Evolutionary conservation across 2,797 vertebrate species (phyloP).

Genomic region (Otolemur crassicaudatus): DNA sequence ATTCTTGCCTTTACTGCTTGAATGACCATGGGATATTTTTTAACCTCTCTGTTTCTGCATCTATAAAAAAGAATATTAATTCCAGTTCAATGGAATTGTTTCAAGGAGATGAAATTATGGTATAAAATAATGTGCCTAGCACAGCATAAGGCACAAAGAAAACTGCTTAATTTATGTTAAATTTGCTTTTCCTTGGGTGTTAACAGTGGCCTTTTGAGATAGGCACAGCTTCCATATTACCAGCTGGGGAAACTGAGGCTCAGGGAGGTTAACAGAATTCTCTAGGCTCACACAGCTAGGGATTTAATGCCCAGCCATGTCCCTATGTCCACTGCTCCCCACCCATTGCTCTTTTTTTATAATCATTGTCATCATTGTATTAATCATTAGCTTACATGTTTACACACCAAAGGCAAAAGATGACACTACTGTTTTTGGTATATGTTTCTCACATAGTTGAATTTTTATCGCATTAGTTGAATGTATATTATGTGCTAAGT

Average conservation of each 20-base stretch:
- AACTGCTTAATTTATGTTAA: neutral
- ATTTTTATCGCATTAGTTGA: neutral
- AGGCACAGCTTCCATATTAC: neutral
- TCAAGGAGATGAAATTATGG: neutral
- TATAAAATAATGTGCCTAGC: neutral
- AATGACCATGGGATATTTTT: neutral
- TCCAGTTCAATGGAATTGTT: neutral
- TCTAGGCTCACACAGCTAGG: neutral
- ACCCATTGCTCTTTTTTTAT: neutral
- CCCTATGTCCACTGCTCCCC: neutral
- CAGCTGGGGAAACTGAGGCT: slow-evolving; percentile 52
- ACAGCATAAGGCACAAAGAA: neutral
- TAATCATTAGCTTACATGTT: neutral
- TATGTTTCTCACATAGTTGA: neutral
- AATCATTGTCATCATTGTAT: neutral
- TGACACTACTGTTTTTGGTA: neutral
- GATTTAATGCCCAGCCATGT: neutral
- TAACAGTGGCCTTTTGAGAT: neutral
- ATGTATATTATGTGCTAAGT: neutral
- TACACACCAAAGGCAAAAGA: neutral
- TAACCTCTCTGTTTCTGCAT: neutral
- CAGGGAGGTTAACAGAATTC: neutral
- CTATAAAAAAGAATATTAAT: neutral
- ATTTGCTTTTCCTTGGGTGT: slow-evolving; percentile 14
- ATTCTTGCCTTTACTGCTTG: neutral